A percentile compares a stretch with the other conserved stretches of the same genome.
Evolutionary conservation across 2,113 vertebrate species (phyloP).

Genomic region (Tyrannus savana): DNA sequence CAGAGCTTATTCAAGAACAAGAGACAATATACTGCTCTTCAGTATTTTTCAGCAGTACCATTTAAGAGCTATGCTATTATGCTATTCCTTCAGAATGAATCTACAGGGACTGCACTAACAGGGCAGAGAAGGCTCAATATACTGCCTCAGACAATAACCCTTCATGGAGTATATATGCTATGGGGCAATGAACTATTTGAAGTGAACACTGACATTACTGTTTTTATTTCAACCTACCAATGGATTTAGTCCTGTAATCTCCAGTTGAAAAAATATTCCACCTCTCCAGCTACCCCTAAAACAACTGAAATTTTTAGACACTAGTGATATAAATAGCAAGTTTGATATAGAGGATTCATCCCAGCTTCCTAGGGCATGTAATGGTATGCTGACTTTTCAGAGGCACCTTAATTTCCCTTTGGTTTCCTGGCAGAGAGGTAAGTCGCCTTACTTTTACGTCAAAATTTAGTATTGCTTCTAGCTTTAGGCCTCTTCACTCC

Average conservation of each 20-base stretch:
- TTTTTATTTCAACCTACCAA: background rate
- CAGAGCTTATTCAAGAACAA: background rate
- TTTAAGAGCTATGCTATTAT: background rate
- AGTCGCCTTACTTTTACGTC: background rate
- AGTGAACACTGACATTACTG: background rate
- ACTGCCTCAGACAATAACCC: background rate
- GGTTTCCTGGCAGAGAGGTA: background rate
- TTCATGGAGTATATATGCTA: background rate
- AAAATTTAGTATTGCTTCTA: background rate
- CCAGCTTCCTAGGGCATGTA: background rate
- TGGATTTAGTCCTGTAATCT: background rate
- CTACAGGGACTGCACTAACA: background rate
- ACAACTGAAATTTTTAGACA: background rate
- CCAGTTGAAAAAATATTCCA: background rate
- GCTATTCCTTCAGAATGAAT: background rate
- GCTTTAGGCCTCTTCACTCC: background rate
- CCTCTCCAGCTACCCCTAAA: background rate
- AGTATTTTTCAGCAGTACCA: background rate
- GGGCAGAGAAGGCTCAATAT: background rate
- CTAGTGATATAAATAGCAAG: background rate
- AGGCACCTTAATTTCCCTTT: background rate
- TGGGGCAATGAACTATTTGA: background rate
- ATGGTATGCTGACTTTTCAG: background rate
- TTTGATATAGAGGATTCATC: background rate
- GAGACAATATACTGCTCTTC: background rate